Conservation (phyloP, 2,113 vertebrate species). For the Sialia sialis region DNA sequence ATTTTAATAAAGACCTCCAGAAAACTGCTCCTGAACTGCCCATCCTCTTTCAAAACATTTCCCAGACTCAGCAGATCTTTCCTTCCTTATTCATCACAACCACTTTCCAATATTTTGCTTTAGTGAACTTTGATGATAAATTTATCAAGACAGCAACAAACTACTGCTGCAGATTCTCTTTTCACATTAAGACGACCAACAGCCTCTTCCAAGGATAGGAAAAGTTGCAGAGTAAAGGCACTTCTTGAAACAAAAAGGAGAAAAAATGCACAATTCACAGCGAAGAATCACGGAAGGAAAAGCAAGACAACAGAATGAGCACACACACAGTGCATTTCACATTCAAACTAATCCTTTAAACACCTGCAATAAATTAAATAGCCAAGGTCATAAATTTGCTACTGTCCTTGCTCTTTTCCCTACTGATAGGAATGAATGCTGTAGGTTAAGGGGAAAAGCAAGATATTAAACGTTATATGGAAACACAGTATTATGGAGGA, state of each 20-base stretch:
- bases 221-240: not conserved
- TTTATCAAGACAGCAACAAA: not conserved
- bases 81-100: not conserved
- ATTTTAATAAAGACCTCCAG: not conserved
- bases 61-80: not conserved
- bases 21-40: not conserved
- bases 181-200: not conserved
- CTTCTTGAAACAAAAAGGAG: not conserved
- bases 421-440: not conserved
- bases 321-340: not conserved
- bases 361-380: not conserved
- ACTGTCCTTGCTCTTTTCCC: not conserved
- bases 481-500: accelerated
- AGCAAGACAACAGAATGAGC: not conserved
- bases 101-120: not conserved
- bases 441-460: not conserved
- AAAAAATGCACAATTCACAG: not conserved
- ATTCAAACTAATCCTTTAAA: not conserved
- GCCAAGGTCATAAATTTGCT: not conserved
- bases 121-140: not conserved
- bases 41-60: not conserved
- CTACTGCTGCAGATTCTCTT: not conserved
- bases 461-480: not conserved
- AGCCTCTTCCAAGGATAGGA: not conserved
- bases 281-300: not conserved